Conservation (phyloP, 1,140 invertebrate genomes). For the Hyposmocoma kahamanoa region DNA sequence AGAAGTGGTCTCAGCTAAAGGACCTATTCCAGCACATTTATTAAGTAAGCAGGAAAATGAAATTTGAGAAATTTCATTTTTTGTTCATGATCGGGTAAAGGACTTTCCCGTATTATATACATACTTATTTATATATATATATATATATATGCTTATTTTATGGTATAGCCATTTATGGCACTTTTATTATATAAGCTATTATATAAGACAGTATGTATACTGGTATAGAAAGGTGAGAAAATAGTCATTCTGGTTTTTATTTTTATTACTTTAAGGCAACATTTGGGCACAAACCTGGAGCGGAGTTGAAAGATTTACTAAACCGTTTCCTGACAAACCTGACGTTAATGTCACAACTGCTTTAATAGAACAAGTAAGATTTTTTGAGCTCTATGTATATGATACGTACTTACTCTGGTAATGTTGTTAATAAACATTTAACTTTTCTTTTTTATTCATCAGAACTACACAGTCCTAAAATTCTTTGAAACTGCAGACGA, state of each 20-base stretch:
- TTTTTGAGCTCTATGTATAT: background rate
- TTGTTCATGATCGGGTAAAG: no score
- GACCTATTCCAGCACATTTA: slow-evolving; percentile 93
- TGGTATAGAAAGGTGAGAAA: no score
- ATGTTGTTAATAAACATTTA: background rate
- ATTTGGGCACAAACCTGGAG: slow-evolving; percentile 95
- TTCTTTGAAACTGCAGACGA: slow-evolving; percentile 73
- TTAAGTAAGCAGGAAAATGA: slow-evolving; percentile 73
- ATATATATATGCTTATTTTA: no score
- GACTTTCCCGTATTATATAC: no score
- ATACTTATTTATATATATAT: no score
- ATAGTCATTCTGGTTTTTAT: no score
- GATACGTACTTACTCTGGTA: background rate
- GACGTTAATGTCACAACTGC: slow-evolving; percentile 81
- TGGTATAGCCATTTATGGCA: no score
- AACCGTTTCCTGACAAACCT: slow-evolving; percentile 83
- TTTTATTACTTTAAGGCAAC: slow-evolving; percentile 80
- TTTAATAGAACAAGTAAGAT: slow-evolving; percentile 79
- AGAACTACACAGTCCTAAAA: slow-evolving; percentile 67
- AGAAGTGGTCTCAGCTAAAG: slow-evolving; percentile 77
- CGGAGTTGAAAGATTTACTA: slow-evolving; percentile 80
- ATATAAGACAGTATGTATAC: no score
- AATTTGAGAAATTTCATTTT: no score
- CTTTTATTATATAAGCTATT: no score
- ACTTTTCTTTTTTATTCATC: slow-evolving; percentile 19